Conservation (phyloP, 2,888 invertebrate species). For the Agonopterix subpropinquella region DNA sequence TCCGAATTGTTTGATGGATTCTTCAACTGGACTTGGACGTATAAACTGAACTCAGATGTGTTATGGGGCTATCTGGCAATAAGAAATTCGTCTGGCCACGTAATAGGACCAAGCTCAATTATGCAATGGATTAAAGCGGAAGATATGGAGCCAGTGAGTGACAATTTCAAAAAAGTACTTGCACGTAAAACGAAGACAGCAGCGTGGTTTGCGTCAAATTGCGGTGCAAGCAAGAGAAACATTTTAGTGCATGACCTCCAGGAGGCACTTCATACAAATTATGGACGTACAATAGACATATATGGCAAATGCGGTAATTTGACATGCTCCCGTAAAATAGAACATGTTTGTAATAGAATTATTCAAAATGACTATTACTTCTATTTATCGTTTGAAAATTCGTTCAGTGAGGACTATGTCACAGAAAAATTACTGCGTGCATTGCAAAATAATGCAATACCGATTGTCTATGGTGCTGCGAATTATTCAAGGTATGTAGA, state of each 20-base stretch:
- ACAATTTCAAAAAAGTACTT: constrained; percentile 9
- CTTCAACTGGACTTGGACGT: constrained; percentile 65
- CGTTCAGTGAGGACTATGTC: constrained; percentile 39
- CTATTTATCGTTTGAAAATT: constrained; percentile 46
- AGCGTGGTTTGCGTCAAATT: constrained; percentile 40
- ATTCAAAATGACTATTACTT: constrained; percentile 38
- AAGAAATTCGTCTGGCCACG: constrained; percentile 27
- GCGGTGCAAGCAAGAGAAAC: constrained; percentile 22
- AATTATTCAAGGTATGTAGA: constrained; percentile 60
- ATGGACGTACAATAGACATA: constrained; percentile 24
- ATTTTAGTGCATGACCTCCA: constrained; percentile 16
- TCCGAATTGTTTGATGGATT: constrained; percentile 29
- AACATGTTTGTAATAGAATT: constrained; percentile 19
- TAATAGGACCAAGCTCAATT: constrained; percentile 41
- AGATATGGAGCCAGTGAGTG: constrained; percentile 31
- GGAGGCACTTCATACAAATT: constrained; percentile 14
- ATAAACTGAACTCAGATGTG: constrained; percentile 43
- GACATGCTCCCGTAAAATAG: constrained; percentile 20
- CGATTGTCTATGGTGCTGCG: constrained; percentile 79
- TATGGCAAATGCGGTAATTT: constrained; percentile 37
- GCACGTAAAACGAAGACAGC: constrained; percentile 34
- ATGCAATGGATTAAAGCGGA: constrained; percentile 43
- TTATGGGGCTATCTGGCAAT: constrained; percentile 49
- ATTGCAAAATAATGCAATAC: constrained; percentile 73
- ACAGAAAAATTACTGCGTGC: constrained; percentile 44